Percentiles rank a stretch among this genome's conserved stretches.
These are phyloP conservation scores for Ephialtes manifestator DNA, from an alignment of 2,888 invertebrate species.

Conservation along the genomic window DNA sequence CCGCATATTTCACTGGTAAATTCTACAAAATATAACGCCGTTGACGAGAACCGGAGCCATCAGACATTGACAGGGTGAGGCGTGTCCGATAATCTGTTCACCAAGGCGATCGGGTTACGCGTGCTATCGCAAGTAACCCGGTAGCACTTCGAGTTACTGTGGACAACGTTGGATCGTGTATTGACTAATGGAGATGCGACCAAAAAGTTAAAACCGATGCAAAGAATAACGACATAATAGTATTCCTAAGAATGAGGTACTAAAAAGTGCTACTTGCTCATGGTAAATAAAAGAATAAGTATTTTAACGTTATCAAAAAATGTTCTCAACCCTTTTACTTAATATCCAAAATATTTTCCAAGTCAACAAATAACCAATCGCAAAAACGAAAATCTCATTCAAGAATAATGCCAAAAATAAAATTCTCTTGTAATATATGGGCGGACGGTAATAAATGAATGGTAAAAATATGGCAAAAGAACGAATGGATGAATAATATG, in stretches of 20 bases:
- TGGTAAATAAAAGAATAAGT: background rate
- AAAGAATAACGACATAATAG: background rate
- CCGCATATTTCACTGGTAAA: background rate
- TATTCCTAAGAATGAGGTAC: background rate
- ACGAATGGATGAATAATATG: conserved; percentile 5
- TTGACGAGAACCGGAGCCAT: conserved; percentile 42
- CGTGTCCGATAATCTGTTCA: conserved; percentile 70
- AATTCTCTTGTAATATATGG: too few species aligned
- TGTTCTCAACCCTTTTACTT: too few species aligned
- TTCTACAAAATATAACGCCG: background rate
- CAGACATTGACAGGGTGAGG: conserved; percentile 57
- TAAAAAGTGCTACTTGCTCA: background rate
- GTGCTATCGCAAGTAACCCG: conserved; percentile 64
- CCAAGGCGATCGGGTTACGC: conserved; percentile 67
- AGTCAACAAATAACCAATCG: too few species aligned
- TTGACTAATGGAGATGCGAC: background rate
- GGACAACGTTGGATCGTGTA: conserved; percentile 12
- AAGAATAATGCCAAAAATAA: too few species aligned
- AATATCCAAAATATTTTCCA: background rate
- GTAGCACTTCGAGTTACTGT: conserved; percentile 63
- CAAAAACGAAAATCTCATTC: too few species aligned
- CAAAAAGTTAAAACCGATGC: background rate
- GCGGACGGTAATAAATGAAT: conserved; percentile 29
- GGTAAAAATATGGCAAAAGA: conserved; percentile 22
- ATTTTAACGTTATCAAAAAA: background rate